Evolutionary conservation across 2,113 vertebrate genomes (phyloP).

Genomic region (Chroicocephalus ridibundus): DNA sequence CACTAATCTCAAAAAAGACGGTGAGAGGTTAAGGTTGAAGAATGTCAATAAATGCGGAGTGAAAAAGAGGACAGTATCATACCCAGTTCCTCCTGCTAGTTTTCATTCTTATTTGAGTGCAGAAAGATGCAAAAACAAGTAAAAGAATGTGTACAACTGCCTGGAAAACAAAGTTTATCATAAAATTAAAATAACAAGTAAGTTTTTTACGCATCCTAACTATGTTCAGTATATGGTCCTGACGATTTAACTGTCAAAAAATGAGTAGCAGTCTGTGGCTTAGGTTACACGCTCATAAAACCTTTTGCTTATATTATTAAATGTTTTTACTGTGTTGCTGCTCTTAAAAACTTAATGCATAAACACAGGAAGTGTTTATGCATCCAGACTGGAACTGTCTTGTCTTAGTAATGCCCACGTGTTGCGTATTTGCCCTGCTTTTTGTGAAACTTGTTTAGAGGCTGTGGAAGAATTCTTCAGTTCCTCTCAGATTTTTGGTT

Average conservation of each 20-base stretch:
- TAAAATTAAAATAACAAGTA: neutral
- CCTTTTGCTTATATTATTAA: neutral
- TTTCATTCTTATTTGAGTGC: neutral
- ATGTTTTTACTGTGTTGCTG: neutral
- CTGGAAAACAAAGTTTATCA: neutral
- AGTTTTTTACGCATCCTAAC: neutral
- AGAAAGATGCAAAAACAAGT: neutral
- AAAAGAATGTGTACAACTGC: neutral
- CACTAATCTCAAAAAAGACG: neutral
- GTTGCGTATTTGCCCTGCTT: neutral
- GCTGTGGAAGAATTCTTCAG: neutral
- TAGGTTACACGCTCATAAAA: neutral
- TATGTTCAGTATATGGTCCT: neutral
- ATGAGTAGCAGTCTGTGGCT: neutral
- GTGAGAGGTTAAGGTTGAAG: neutral
- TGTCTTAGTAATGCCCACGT: neutral
- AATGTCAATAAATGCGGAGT: neutral
- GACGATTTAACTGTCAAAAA: neutral
- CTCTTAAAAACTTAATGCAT: neutral
- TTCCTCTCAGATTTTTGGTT: neutral
- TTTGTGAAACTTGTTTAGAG: neutral
- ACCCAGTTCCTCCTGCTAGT: neutral
- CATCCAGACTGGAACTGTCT: neutral
- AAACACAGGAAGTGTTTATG: neutral
- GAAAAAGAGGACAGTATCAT: neutral